A percentile compares a stretch with the other conserved stretches of the same genome.
These are phyloP conservation scores for Pseudomyrmex flavicornis DNA, from an alignment of 1,140 invertebrate genomes.

Conservation along the genomic window DNA sequence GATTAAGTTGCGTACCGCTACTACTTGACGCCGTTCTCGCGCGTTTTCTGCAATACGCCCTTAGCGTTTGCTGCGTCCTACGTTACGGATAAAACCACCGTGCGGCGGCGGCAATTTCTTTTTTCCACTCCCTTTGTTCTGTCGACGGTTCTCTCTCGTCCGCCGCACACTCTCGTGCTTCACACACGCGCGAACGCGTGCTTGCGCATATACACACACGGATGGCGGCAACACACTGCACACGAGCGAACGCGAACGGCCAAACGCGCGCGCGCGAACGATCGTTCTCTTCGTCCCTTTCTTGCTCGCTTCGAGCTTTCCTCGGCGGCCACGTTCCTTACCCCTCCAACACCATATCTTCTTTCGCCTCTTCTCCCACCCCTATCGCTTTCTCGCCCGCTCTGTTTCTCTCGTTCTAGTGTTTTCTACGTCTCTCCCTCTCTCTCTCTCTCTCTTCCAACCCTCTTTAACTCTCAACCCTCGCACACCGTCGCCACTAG, in stretches of 20 bases:
- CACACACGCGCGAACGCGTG: constrained; percentile 18
- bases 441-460: constrained; percentile 22
- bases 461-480: constrained; percentile 34
- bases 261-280: constrained; percentile 32
- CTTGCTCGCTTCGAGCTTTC: constrained; percentile 7
- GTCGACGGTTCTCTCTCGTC: constrained; percentile 55
- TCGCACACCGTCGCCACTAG: constrained; percentile 26
- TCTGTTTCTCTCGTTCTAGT: neutral
- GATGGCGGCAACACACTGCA: neutral
- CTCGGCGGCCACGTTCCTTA: neutral
- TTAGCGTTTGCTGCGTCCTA: constrained; percentile 10
- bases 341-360: constrained; percentile 24
- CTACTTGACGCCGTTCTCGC: constrained; percentile 53
- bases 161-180: constrained; percentile 14
- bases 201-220: constrained; percentile 10
- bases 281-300: constrained; percentile 29
- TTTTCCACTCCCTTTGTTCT: constrained; percentile 64
- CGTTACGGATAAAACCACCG: neutral
- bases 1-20: neutral
- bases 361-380: constrained; percentile 17
- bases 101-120: constrained; percentile 49
- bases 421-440: constrained; percentile 24
- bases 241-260: neutral
- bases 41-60: constrained; percentile 35
- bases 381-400: constrained; percentile 24